phyloP scores from a whole-genome alignment of 2,888 invertebrate genomes.

The Apeira syringaria region DNA sequence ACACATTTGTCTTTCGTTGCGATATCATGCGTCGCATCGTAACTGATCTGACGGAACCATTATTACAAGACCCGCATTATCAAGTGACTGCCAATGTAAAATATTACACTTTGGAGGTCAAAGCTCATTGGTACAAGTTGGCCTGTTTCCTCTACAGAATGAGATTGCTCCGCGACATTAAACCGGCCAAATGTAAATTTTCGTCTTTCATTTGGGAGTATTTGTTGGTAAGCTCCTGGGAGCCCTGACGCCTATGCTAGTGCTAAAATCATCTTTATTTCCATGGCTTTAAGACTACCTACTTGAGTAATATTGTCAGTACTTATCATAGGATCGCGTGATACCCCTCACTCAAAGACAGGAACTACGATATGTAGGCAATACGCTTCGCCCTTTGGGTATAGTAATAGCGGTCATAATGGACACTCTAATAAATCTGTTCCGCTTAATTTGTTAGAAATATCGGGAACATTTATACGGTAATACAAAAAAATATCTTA shows the following conservation, averaged over 20 bases:
- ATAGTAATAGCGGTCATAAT: slow-evolving; percentile 21
- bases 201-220: slow-evolving; percentile 65
- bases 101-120: slow-evolving; percentile 46
- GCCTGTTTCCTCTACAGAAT: slow-evolving; percentile 70
- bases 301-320: slow-evolving; percentile 7
- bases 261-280: slow-evolving; percentile 10
- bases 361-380: slow-evolving; percentile 39
- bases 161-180: slow-evolving; percentile 81
- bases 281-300: background rate
- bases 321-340: slow-evolving; percentile 48
- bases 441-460: slow-evolving; percentile 36
- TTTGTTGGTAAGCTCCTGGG: slow-evolving; percentile 53
- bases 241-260: slow-evolving; percentile 22
- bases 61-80: slow-evolving; percentile 41
- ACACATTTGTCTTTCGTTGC: slow-evolving; percentile 72
- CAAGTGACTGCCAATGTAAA: slow-evolving; percentile 26
- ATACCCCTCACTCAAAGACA: slow-evolving; percentile 59
- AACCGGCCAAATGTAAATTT: slow-evolving; percentile 79
- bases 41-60: slow-evolving; percentile 61
- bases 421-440: slow-evolving; percentile 23
- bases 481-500: background rate
- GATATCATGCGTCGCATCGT: slow-evolving; percentile 68
- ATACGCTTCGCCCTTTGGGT: slow-evolving; percentile 33
- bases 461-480: slow-evolving; percentile 26
- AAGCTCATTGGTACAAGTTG: slow-evolving; percentile 49